Percentiles rank a stretch among this genome's conserved stretches.
These are phyloP conservation scores for Erythrolamprus reginae DNA, from an alignment of 2,113 vertebrate species.

Conservation along the genomic window DNA sequence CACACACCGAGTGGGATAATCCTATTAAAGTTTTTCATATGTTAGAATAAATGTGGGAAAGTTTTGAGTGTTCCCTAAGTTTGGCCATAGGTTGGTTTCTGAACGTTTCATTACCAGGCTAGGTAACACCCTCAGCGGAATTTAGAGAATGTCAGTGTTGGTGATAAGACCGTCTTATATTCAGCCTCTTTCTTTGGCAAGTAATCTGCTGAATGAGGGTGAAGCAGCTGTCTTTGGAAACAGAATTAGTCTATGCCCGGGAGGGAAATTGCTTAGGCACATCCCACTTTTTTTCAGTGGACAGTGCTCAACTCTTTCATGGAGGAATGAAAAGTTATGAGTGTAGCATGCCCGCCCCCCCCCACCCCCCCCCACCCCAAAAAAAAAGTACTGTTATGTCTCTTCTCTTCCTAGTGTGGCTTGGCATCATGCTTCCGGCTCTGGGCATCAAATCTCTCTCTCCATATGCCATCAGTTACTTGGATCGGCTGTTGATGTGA, in stretches of 20 bases:
- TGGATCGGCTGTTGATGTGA: constrained; percentile 91
- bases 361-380: not conserved
- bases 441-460: constrained; percentile 89
- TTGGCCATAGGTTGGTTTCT: not conserved
- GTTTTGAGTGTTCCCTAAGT: not conserved
- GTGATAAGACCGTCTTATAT: not conserved
- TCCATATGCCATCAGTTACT: constrained; percentile 83
- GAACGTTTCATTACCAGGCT: too few relatives aligned
- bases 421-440: constrained; percentile 92
- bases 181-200: too few relatives aligned
- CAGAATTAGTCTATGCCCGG: not conserved
- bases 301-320: not conserved
- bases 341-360: not conserved
- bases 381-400: not conserved
- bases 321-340: not conserved
- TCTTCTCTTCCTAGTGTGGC: constrained; percentile 81
- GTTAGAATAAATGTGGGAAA: not conserved
- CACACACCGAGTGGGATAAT: not conserved
- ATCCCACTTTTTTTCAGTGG: not conserved
- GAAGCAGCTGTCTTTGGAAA: not conserved
- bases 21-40: not conserved
- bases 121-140: too few relatives aligned
- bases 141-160: too few relatives aligned
- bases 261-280: not conserved
- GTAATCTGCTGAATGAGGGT: not conserved